phyloP scores from a whole-genome alignment of 2,888 invertebrate species.

The Cylloceria caligata region DNA sequence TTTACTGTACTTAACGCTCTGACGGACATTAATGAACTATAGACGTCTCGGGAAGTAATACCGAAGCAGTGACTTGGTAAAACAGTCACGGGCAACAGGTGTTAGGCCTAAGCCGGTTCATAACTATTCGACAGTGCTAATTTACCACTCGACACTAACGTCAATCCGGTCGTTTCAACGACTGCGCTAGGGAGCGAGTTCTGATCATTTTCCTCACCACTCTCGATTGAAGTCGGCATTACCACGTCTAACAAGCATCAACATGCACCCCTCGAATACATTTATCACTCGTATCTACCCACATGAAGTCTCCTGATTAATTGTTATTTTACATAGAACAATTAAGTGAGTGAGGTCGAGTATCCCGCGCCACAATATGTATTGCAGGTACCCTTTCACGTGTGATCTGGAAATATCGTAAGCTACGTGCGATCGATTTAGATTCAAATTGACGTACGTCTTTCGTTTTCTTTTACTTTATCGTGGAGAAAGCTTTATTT shows the following conservation, averaged over 20 bases:
- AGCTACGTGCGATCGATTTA: constrained; percentile 42
- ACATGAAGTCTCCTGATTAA: constrained; percentile 50
- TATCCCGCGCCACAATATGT: constrained; percentile 34
- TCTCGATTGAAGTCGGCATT: constrained; percentile 61
- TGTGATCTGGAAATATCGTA: constrained; percentile 25
- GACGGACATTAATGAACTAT: constrained; percentile 18
- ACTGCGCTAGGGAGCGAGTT: constrained; percentile 40
- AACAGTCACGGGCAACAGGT: constrained; percentile 48
- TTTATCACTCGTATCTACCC: constrained; percentile 52
- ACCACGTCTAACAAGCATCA: constrained; percentile 63
- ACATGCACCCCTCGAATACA: constrained; percentile 54
- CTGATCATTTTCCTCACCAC: constrained; percentile 67
- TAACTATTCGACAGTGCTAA: constrained; percentile 30
- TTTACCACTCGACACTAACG: constrained; percentile 64
- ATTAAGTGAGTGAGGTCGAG: constrained; percentile 53
- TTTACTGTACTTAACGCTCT: not conserved
- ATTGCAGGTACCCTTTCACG: constrained; percentile 37
- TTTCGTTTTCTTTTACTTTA: constrained; percentile 26
- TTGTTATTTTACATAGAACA: constrained; percentile 41
- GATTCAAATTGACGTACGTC: constrained; percentile 38
- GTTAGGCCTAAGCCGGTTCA: constrained; percentile 17
- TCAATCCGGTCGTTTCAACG: constrained; percentile 55
- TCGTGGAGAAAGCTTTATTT: too few relatives aligned
- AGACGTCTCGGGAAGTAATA: constrained; percentile 23
- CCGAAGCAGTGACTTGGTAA: constrained; percentile 19